Percentiles rank a stretch among this genome's conserved stretches.
Conservation (phyloP, 2,888 invertebrate genomes). For the Hymenopus coronatus region DNA sequence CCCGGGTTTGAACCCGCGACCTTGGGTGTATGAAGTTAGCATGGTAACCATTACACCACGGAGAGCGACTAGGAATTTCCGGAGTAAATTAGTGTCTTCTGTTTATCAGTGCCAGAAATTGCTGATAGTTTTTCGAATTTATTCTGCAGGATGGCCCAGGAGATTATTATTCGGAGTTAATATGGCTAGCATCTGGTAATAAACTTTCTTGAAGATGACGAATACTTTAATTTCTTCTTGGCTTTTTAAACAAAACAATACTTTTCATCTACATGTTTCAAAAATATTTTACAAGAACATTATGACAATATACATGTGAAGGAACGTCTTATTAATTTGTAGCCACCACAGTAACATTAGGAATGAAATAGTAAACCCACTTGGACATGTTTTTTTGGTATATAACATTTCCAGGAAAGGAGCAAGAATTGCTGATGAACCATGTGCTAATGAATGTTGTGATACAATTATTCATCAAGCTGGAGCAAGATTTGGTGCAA, state of each 20-base stretch:
- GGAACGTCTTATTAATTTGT: background rate
- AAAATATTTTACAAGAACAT: too few species aligned
- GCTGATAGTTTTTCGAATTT: background rate
- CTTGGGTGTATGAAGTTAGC: too few species aligned
- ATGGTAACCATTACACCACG: too few species aligned
- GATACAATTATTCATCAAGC: background rate
- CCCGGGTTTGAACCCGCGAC: too few species aligned
- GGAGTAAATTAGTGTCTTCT: background rate
- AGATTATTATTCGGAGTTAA: too few species aligned
- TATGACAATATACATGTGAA: background rate
- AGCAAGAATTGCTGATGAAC: background rate
- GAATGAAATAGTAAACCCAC: background rate
- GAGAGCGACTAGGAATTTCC: too few species aligned
- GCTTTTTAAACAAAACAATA: background rate
- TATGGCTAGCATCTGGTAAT: too few species aligned
- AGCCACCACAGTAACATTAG: background rate
- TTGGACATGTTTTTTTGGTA: background rate
- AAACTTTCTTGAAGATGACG: background rate
- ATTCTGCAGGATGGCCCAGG: too few species aligned
- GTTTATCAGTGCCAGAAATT: background rate
- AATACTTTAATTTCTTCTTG: too few species aligned
- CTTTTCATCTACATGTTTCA: background rate
- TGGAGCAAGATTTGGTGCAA: too few species aligned
- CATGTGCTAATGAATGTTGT: background rate
- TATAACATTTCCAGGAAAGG: background rate